Evolutionary conservation across 2,797 vertebrate species (phyloP).

Genomic region (Sebastes aleutianus): DNA sequence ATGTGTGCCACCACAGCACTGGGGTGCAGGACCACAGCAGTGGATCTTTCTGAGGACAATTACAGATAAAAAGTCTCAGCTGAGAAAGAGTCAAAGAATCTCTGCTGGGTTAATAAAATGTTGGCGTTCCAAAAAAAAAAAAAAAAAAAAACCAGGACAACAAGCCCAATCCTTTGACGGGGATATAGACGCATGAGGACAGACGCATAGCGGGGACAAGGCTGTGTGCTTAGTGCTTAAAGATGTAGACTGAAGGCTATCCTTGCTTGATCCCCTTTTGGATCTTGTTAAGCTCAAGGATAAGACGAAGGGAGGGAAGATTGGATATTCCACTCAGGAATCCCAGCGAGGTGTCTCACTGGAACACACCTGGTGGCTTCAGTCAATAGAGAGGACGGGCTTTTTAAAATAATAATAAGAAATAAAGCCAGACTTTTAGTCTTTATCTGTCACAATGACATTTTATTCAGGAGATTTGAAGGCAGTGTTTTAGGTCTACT

Average conservation of each 20-base stretch:
- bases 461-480: neutral
- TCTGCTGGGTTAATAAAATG: slow-evolving; percentile 32
- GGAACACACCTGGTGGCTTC: slow-evolving; percentile 32
- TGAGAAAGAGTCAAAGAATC: slow-evolving; percentile 13
- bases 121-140: neutral
- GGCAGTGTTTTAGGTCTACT: neutral
- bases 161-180: neutral
- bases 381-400: slow-evolving; percentile 17
- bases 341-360: slow-evolving; percentile 31
- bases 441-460: neutral
- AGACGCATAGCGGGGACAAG: slow-evolving; percentile 39
- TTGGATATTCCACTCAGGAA: slow-evolving; percentile 46
- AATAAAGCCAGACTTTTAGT: neutral
- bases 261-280: slow-evolving; percentile 60
- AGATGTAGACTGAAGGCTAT: slow-evolving; percentile 61
- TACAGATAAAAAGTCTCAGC: slow-evolving; percentile 41
- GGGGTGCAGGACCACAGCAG: slow-evolving; percentile 37
- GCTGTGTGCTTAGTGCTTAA: slow-evolving; percentile 51
- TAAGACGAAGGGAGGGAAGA: slow-evolving; percentile 48
- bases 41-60: slow-evolving; percentile 45
- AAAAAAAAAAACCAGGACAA: slow-evolving; percentile 19
- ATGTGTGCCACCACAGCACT: slow-evolving; percentile 42
- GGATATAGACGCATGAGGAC: slow-evolving; percentile 27
- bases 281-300: slow-evolving; percentile 61
- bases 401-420: neutral